phyloP scores from a whole-genome alignment of 2,113 vertebrate species.

The Megalops atlanticus region DNA sequence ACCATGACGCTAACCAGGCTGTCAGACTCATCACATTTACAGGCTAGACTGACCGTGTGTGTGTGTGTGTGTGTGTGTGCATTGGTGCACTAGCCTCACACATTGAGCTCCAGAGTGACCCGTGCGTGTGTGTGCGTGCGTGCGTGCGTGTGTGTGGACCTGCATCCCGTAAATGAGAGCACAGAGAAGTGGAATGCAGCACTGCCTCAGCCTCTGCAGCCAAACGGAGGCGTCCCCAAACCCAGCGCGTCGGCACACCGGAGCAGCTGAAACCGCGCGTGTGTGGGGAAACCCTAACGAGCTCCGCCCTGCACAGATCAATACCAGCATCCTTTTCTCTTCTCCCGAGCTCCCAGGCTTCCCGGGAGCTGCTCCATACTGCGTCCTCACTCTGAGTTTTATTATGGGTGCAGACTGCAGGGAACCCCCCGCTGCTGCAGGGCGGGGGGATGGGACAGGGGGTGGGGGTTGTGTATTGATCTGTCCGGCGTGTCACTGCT shows the following conservation, averaged over 20 bases:
- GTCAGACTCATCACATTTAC: no score
- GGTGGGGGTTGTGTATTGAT: background rate
- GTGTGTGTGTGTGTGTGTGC: no score
- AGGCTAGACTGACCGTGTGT: no score
- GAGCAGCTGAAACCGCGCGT: background rate
- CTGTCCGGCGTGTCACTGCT: background rate
- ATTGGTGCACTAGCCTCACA: no score
- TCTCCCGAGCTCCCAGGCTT: constrained; percentile 47
- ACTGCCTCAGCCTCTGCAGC: no score
- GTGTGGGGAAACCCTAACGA: constrained; percentile 42
- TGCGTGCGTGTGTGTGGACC: background rate
- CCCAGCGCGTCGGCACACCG: background rate
- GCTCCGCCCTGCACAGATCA: constrained; percentile 51
- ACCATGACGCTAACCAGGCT: no score
- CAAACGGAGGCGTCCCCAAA: no score
- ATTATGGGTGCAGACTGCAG: background rate
- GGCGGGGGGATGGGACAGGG: background rate
- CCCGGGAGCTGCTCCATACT: constrained; percentile 47
- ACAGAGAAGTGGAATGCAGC: no score
- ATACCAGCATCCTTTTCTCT: constrained; percentile 47
- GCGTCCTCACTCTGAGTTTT: constrained; percentile 32
- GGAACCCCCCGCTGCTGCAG: background rate
- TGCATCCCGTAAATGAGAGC: no score
- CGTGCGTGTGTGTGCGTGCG: background rate
- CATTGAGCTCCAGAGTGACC: no score